Percentiles rank a stretch among this genome's conserved stretches.
Evolutionary conservation across 2,113 vertebrate species (phyloP).

Genomic region (Rostratula benghalensis): DNA sequence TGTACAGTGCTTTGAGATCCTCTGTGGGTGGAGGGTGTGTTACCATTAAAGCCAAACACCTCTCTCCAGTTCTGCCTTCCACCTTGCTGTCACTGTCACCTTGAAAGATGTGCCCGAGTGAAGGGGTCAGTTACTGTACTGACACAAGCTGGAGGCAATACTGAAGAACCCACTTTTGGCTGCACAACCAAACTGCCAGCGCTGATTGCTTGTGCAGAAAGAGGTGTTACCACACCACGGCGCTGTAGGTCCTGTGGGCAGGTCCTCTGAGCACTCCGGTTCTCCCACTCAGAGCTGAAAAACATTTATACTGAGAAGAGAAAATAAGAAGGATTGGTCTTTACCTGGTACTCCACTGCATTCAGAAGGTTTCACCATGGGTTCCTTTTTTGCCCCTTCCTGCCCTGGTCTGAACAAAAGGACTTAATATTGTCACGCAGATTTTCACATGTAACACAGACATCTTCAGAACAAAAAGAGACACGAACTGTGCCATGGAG

Average conservation of each 20-base stretch:
- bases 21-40: rapidly evolving
- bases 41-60: background rate
- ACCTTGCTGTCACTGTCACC: background rate
- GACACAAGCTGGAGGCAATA: background rate
- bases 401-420: background rate
- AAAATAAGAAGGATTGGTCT: background rate
- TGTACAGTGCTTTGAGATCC: background rate
- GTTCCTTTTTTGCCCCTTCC: background rate
- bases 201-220: background rate
- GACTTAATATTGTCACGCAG: background rate
- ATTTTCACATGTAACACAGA: background rate
- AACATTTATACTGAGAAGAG: no score
- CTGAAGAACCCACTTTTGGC: background rate
- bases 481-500: background rate
- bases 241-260: background rate
- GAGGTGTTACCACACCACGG: background rate
- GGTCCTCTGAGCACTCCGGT: background rate
- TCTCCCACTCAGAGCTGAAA: background rate
- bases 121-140: background rate
- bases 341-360: background rate
- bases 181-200: background rate
- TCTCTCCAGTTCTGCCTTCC: background rate
- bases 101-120: background rate
- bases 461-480: background rate
- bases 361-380: background rate